Percentiles rank a stretch among this genome's conserved stretches.
phyloP scores from a whole-genome alignment of 2,888 invertebrate species.

The Apodemia hepburni region DNA sequence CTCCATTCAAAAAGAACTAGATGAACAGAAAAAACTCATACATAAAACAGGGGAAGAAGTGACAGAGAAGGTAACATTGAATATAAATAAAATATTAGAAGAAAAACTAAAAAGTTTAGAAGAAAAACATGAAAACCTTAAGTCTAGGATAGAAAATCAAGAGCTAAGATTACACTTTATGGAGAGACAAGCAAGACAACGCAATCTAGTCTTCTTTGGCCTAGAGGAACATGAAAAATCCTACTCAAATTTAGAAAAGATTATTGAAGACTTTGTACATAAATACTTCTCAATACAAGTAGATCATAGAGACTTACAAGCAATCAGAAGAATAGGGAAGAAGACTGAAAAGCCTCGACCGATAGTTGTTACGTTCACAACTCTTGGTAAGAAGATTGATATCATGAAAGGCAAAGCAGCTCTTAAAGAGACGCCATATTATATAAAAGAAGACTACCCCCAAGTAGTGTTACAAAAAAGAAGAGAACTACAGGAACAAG shows the following conservation, averaged over 20 bases:
- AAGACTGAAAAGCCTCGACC: constrained; percentile 21
- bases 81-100: too few species aligned
- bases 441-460: constrained; percentile 28
- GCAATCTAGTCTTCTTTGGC: constrained; percentile 25
- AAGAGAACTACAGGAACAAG: constrained; percentile 29
- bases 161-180: neutral
- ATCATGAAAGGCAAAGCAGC: constrained; percentile 18
- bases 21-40: neutral
- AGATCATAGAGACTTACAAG: constrained; percentile 18
- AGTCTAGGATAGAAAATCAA: neutral
- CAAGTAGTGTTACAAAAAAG: constrained; percentile 30
- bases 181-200: constrained; percentile 21
- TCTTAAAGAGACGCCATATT: constrained; percentile 19
- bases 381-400: constrained; percentile 22
- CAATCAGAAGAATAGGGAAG: constrained; percentile 18
- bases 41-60: neutral
- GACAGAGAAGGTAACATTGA: neutral
- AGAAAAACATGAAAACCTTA: too few species aligned
- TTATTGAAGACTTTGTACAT: constrained; percentile 12
- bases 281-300: constrained; percentile 13
- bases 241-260: constrained; percentile 16
- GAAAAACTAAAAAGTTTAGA: too few species aligned
- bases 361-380: constrained; percentile 18
- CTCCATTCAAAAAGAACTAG: neutral
- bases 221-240: constrained; percentile 20